phyloP scores from a whole-genome alignment of 2,888 invertebrate genomes.

The Copidosoma aretas region DNA sequence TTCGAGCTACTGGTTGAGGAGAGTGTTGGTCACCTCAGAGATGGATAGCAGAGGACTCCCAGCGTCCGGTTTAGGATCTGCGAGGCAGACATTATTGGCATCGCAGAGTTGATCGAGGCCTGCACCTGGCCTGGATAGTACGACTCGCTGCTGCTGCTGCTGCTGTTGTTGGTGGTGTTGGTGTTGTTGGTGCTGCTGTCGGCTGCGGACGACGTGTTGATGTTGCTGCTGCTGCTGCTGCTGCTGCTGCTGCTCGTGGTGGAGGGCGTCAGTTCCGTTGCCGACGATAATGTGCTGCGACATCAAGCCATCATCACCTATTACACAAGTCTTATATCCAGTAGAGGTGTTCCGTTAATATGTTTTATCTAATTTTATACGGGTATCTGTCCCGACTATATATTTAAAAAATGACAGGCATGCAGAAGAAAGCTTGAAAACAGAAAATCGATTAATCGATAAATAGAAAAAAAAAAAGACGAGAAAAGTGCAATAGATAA shows the following conservation, averaged over 20 bases:
- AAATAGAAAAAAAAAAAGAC: background rate
- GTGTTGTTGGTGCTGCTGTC: constrained; percentile 52
- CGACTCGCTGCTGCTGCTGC: constrained; percentile 60
- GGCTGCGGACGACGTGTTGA: constrained; percentile 49
- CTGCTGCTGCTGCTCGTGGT: constrained; percentile 47
- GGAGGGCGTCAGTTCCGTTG: constrained; percentile 52
- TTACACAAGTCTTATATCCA: constrained; percentile 43
- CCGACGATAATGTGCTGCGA: constrained; percentile 61
- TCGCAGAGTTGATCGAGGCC: constrained; percentile 50
- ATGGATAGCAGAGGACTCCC: constrained; percentile 78
- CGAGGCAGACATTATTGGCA: constrained; percentile 62
- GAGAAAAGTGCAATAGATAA: constrained; percentile 22
- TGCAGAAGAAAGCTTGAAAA: background rate
- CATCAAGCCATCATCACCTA: constrained; percentile 48
- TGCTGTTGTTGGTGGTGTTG: constrained; percentile 54
- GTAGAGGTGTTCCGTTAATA: constrained; percentile 29
- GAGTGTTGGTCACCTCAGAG: constrained; percentile 79
- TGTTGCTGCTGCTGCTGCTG: constrained; percentile 56
- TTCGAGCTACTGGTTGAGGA: constrained; percentile 69
- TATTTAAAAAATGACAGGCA: constrained; percentile 1
- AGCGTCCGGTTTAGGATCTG: constrained; percentile 65
- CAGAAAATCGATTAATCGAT: too few relatives aligned
- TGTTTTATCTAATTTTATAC: background rate
- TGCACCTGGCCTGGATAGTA: constrained; percentile 57
- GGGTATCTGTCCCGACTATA: background rate